Evolutionary conservation across 2,797 vertebrate species (phyloP).

Genomic region (Tarsius wallacei): DNA sequence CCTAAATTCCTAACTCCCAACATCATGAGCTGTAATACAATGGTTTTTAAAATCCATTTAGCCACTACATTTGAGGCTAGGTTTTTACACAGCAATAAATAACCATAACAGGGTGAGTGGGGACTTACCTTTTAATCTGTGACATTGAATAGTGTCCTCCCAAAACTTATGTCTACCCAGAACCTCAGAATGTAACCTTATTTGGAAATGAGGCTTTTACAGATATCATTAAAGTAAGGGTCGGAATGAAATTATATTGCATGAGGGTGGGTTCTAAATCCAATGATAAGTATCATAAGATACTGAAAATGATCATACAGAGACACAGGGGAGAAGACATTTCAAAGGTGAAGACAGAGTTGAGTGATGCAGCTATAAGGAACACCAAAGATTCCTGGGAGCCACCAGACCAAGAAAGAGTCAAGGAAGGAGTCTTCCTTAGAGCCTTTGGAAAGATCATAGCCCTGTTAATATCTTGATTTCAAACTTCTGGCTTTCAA

Average conservation of each 20-base stretch:
- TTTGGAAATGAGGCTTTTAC: background rate
- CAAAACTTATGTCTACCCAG: background rate
- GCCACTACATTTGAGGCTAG: background rate
- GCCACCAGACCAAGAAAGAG: background rate
- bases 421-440: background rate
- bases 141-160: background rate
- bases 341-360: background rate
- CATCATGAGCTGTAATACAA: background rate
- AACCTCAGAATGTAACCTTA: background rate
- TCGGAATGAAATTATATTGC: background rate
- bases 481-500: background rate
- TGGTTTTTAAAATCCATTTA: too few species aligned
- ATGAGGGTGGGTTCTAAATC: background rate
- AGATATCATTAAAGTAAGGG: background rate
- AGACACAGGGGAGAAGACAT: background rate
- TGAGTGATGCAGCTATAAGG: background rate
- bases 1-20: background rate
- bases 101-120: too few species aligned
- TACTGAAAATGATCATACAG: background rate
- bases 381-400: background rate
- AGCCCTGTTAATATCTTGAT: background rate
- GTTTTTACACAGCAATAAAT: too few species aligned
- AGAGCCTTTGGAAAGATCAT: background rate
- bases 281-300: background rate
- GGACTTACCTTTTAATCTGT: too few species aligned